Base-by-base conservation (phyloP, 1,140 invertebrate species). In the Ceratina calcarata region DNA sequence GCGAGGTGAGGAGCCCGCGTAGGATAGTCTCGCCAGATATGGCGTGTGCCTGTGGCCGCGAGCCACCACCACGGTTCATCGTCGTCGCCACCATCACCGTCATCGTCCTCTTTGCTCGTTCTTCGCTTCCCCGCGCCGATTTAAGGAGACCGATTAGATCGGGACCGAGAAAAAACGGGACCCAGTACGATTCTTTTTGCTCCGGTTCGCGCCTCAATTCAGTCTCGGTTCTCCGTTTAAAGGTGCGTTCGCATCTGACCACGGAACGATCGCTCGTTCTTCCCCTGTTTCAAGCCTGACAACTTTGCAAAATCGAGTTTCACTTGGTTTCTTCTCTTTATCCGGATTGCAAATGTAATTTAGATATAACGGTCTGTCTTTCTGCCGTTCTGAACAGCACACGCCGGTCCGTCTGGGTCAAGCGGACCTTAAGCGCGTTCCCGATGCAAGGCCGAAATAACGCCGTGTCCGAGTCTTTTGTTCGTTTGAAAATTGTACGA, bases 21-120 rank as follows among this genome's bases (percentile, higher is more conserved):
- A 90, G 85, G 87, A 85, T 80, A 89, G 89, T 90, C 88, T 88
- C 73, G 82, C 90, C 90, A 86, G 90, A 91, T 90, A 91, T 91
- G 89, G 90, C 88, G 79, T 87, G 88, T 86, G 88, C 86, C 83
- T 82, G 58, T 76, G 87, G 37, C 75, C 82, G 49, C 37, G 69
- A 45, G 53, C 70, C 70, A 71, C 71, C 71, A 74, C 83, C 67
- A 64, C 65, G 60, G 53, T 70, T 71, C 67, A 71, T 82, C 78
- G 75, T 77, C 65, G 73, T 70, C 57, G 70, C 75, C 73, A 67
- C 66, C 62, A 24, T 76, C 70, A 62, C 66, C 66, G 58, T 77
- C 76, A 68, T 74, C 76, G 27, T 77, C 77, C 69, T 83, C 70
- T 65, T 55, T 61, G 58, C 71, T 74, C 67, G 67, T 66, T 53